Evolutionary conservation across 2,113 vertebrate species (phyloP).

Genomic region (Bombycilla garrulus): DNA sequence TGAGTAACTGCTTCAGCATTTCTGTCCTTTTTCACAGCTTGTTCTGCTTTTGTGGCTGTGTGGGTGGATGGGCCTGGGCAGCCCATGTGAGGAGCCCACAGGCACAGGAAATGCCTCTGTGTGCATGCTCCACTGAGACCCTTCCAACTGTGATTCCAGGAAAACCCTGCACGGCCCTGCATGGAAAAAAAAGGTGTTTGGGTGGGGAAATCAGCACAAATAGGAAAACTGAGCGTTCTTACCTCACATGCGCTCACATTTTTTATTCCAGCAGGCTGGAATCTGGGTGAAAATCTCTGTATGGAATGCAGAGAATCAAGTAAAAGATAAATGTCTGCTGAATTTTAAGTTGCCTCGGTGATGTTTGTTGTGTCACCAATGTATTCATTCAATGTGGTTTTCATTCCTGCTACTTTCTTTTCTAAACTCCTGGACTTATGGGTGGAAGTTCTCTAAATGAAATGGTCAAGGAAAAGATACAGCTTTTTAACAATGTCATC

Average conservation of each 20-base stretch:
- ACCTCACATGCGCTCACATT: rapidly evolving
- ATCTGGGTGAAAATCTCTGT: neutral
- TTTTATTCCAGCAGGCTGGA: neutral
- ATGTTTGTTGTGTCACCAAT: neutral
- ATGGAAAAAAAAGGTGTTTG: neutral
- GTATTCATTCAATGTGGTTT: neutral
- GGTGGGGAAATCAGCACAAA: rapidly evolving
- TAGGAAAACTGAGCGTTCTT: neutral
- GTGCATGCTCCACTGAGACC: conserved; percentile 1
- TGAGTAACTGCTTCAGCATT: neutral
- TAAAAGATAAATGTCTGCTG: neutral
- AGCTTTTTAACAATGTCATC: neutral
- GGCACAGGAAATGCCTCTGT: neutral
- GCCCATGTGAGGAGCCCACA: neutral
- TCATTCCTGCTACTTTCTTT: neutral
- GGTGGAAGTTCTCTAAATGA: neutral
- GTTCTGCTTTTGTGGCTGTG: conserved; percentile 63
- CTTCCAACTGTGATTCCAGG: conserved; percentile 60
- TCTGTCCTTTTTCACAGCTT: neutral
- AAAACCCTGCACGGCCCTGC: neutral
- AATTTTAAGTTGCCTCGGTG: neutral
- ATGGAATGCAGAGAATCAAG: neutral
- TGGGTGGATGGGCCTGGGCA: conserved; percentile 20
- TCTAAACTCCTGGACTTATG: neutral
- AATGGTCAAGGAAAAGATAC: neutral